Conservation (phyloP, 2,113 vertebrate species). For the Peromyscus californicus region DNA sequence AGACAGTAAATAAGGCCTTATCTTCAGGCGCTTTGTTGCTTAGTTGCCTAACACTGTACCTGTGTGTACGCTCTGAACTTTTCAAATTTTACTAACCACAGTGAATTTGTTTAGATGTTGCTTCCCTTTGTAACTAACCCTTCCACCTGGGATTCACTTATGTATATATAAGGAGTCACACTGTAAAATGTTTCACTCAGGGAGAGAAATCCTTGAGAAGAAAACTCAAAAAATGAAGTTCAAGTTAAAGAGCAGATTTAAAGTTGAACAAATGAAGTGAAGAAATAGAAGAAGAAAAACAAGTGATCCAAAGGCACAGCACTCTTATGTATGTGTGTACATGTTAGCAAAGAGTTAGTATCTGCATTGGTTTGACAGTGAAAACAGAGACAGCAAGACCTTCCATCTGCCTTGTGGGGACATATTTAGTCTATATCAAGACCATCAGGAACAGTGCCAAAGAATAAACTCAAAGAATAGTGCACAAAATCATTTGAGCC, state of each 20-base stretch:
- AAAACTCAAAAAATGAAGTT: slow-evolving; percentile 16
- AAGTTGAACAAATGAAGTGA: background rate
- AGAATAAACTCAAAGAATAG: background rate
- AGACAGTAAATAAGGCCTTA: background rate
- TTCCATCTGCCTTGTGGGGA: background rate
- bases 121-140: background rate
- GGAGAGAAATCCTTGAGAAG: background rate
- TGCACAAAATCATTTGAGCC: background rate
- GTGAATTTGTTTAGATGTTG: background rate
- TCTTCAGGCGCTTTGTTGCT: background rate
- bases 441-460: background rate
- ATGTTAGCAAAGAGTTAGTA: background rate
- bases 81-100: background rate
- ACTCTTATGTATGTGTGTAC: background rate
- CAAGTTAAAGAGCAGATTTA: background rate
- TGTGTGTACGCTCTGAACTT: background rate
- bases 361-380: background rate
- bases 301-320: background rate
- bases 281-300: background rate
- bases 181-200: background rate
- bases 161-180: background rate
- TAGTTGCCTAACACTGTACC: background rate
- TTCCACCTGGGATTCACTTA: background rate
- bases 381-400: background rate
- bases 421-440: background rate